Evolutionary conservation across 2,888 invertebrate genomes (phyloP).

Genomic region (Lamproptera curius): DNA sequence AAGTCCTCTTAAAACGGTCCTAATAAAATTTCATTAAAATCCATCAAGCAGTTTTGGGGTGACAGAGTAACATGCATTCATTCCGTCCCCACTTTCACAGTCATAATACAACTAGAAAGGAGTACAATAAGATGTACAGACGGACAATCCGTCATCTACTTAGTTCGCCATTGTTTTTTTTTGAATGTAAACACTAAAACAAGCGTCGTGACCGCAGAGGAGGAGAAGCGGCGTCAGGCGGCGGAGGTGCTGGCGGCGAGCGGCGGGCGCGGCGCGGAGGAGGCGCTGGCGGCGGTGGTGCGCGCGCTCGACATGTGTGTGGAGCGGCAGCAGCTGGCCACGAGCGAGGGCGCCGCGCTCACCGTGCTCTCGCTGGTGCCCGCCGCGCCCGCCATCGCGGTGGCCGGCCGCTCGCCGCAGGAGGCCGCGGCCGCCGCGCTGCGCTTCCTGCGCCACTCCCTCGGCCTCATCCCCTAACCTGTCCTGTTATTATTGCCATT

Average conservation of each 20-base stretch:
- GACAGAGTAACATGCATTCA: too few species aligned
- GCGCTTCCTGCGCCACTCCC: slow-evolving; percentile 38
- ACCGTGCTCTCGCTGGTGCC: slow-evolving; percentile 35
- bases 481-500: too few species aligned
- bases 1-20: too few species aligned
- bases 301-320: slow-evolving; percentile 33
- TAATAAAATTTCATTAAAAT: too few species aligned
- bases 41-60: too few species aligned
- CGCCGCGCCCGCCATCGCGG: slow-evolving; percentile 36
- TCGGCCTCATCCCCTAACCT: slow-evolving; percentile 19
- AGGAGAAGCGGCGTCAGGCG: slow-evolving; percentile 23
- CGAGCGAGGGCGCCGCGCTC: slow-evolving; percentile 23
- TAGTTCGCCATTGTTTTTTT: too few species aligned
- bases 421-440: slow-evolving; percentile 36
- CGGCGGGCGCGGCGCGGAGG: slow-evolving; percentile 12
- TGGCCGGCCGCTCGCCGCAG: slow-evolving; percentile 34
- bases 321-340: slow-evolving; percentile 15
- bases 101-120: too few species aligned
- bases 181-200: too few species aligned
- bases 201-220: slow-evolving; percentile 26
- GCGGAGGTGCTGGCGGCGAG: slow-evolving; percentile 22
- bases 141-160: too few species aligned
- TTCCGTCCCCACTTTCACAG: too few species aligned
- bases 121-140: too few species aligned
- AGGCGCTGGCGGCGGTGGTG: slow-evolving; percentile 31